Evolutionary conservation across 2,113 vertebrate species (phyloP), one percentile per base, ranked within the genome.

Genomic region (Bolborhynchus lineola): DNA sequence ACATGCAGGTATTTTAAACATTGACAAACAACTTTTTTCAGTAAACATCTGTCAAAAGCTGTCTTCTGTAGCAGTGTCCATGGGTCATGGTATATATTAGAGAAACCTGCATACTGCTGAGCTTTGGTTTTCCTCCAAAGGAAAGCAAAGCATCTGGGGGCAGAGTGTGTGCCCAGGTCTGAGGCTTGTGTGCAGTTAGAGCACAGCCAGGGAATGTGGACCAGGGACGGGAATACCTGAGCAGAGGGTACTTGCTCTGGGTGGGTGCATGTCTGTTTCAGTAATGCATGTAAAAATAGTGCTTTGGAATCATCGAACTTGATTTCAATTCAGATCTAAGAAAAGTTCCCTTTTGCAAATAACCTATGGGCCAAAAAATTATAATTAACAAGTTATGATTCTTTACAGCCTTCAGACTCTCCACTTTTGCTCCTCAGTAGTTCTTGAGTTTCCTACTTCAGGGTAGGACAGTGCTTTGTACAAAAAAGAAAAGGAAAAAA

Each of bases 241-340:
- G 76, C 63, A 67, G 50, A 31, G 52, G 10, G 16, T 33, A 14
- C 47, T 59, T 50, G 29, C 39, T 65, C 39, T 20, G 15, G 5
- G 14, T 42, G 13, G 35, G 28, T n/a, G 28, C 18, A 1, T 76
- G 16, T 39, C 65, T 1, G 0, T 69, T 2, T 63, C 37, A 44
- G 3, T 11, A 63, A 53, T 59, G 20, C 39, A 21, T 5, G 17
- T 55, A 49, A 44, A 77, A 74, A n/a, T 9, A 44, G 24, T 28
- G n/a, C 44, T 82, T 29, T 85, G 70, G 62, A 78, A 60, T 79
- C 42, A 78, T 26, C 3, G 1, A 62, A 67, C 19, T n/a, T 21
- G 10, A 46, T 84, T 80, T 64, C 64, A 59, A 29, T 63, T 81
- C 62, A 68, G 29, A 60, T 55, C n/a, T 46, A 60, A 62, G 63